Evolutionary conservation across 2,888 invertebrate genomes (phyloP).

Genomic region (Lycia hirtaria): DNA sequence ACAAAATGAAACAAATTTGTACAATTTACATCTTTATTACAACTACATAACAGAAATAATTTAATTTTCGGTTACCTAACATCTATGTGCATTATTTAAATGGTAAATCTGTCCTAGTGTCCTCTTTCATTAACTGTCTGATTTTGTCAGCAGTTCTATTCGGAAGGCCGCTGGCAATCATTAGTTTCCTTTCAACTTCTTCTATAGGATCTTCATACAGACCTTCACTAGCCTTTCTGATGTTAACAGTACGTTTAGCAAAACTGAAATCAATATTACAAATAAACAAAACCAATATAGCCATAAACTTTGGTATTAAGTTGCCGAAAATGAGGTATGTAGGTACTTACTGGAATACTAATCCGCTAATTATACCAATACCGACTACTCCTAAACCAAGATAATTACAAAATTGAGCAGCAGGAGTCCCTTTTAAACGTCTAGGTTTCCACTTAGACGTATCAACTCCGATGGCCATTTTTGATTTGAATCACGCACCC

Average conservation of each 20-base stretch:
- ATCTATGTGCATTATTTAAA: constrained; percentile 62
- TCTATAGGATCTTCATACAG: constrained; percentile 74
- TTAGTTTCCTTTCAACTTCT: constrained; percentile 70
- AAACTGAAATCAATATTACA: constrained; percentile 56
- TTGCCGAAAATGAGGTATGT: not conserved
- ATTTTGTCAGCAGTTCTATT: constrained; percentile 57
- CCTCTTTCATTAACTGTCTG: constrained; percentile 57
- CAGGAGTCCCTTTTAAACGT: constrained; percentile 88
- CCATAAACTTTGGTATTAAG: constrained; percentile 43
- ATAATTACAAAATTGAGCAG: constrained; percentile 83
- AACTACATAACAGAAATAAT: constrained; percentile 28
- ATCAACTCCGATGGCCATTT: constrained; percentile 84
- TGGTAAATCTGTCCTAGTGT: constrained; percentile 60
- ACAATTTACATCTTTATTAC: constrained; percentile 40
- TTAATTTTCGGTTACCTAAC: constrained; percentile 53
- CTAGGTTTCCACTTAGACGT: constrained; percentile 87
- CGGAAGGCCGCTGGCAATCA: constrained; percentile 69
- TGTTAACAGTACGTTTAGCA: constrained; percentile 53
- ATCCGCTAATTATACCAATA: constrained; percentile 69
- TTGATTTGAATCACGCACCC: too few relatives aligned
- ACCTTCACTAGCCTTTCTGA: constrained; percentile 57
- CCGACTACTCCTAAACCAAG: constrained; percentile 77
- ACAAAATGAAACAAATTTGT: constrained; percentile 59
- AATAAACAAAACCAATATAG: constrained; percentile 39
- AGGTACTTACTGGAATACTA: constrained; percentile 79